These are phyloP conservation scores for Hylaea fasciaria DNA, from an alignment of 2,888 invertebrate genomes.

Conservation along the genomic window DNA sequence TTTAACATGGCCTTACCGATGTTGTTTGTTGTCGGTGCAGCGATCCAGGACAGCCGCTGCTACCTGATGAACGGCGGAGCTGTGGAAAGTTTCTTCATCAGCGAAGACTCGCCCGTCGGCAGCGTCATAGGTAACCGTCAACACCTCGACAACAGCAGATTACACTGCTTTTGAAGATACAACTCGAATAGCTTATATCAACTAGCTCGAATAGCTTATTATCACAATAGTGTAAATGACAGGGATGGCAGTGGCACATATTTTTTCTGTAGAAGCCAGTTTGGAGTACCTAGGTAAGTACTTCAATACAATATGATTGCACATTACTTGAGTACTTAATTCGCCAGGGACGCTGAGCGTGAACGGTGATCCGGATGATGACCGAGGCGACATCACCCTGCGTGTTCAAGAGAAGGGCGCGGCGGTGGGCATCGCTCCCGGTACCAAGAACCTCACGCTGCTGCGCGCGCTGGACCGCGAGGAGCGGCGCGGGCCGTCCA, in stretches of 20 bases:
- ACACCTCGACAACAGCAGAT: not conserved
- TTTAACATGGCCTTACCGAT: not conserved
- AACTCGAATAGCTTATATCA: not conserved
- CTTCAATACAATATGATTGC: no score
- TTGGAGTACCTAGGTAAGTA: no score
- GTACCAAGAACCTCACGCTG: constrained; percentile 92
- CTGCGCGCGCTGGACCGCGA: constrained; percentile 93
- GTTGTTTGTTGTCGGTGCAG: constrained; percentile 66
- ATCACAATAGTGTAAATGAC: not conserved
- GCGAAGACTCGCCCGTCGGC: constrained; percentile 93
- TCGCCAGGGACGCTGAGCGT: constrained; percentile 87
- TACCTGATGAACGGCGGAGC: constrained; percentile 96
- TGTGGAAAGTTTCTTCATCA: constrained; percentile 95
- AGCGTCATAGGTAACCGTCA: constrained; percentile 87
- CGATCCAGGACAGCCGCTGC: constrained; percentile 93
- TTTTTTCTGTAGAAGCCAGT: no score
- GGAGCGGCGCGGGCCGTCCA: constrained; percentile 92
- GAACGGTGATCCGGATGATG: constrained; percentile 90
- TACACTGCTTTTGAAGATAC: no score
- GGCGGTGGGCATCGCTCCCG: constrained; percentile 90
- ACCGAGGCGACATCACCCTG: constrained; percentile 90
- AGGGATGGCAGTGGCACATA: not conserved
- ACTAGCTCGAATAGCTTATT: not conserved
- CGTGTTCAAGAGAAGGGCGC: constrained; percentile 91
- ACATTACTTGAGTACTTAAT: no score